Conservation (phyloP, 2,888 invertebrate genomes). For the Sphaerophoria rueppellii region DNA sequence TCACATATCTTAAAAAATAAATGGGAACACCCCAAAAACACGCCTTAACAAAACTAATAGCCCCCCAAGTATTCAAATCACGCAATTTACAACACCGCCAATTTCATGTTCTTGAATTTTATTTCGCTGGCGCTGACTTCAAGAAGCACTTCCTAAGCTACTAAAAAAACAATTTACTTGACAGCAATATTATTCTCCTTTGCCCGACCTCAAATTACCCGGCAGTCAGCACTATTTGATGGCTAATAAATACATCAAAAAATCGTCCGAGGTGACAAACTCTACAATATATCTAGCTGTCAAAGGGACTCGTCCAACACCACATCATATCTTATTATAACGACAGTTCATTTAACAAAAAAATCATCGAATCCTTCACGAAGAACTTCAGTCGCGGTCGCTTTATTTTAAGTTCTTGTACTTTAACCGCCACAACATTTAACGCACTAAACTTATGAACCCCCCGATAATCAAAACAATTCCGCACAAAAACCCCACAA, state of each 20-base stretch:
- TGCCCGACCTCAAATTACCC: background rate
- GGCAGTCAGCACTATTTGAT: constrained; percentile 5
- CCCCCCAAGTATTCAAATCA: background rate
- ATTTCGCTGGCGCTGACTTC: too few species aligned
- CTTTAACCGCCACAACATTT: too few species aligned
- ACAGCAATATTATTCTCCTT: background rate
- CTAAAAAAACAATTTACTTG: constrained; percentile 45
- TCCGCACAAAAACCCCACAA: too few species aligned
- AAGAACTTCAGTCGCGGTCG: too few species aligned
- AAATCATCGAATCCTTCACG: too few species aligned
- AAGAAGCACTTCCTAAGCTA: constrained; percentile 3
- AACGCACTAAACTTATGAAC: too few species aligned
- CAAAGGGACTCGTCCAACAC: background rate
- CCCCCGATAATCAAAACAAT: too few species aligned
- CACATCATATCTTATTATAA: constrained; percentile 19
- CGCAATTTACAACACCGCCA: background rate
- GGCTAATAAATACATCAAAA: constrained; percentile 63
- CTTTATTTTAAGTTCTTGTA: too few species aligned
- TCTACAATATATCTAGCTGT: constrained; percentile 11
- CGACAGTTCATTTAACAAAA: too few species aligned
- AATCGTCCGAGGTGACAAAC: constrained; percentile 46
- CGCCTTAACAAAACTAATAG: background rate
- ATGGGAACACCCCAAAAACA: background rate
- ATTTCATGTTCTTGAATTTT: background rate
- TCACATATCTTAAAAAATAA: background rate